Evolutionary conservation across 2,113 vertebrate species (phyloP), one percentile per base, ranked within the genome.

Genomic region (Triplophysa tibetana): DNA sequence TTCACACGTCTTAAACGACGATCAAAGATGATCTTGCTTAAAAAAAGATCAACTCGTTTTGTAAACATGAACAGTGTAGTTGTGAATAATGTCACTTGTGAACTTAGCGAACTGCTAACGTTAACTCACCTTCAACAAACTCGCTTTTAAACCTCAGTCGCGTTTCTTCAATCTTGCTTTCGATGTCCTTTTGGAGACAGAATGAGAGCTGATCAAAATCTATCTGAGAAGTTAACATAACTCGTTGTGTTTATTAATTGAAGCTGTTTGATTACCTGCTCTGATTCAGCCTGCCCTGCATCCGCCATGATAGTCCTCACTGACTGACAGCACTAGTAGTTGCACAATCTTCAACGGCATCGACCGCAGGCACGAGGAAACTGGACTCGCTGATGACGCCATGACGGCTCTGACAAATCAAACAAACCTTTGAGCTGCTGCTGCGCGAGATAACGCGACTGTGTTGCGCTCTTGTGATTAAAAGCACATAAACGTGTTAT

Each of bases 91-190:
- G 43, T 56, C 48, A 72, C 13, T 45, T 70, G 29, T 41, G 43
- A 62, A 60, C 63, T 69, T 70, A 70, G 72, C 78, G 48, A 26
- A 80, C 24, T 45, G 33, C 54, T 66, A 58, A 66, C 33, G 33
- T 38, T 1, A 38, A 38, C 66, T 89, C 90, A 98, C 97, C 96
- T 94, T 94, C 84, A 61, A 96, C 78, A 81, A 92, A 94, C 76
- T 98, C 96, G 19, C 90, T 87, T 83, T 93, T 94, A 88, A 99
- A 99, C 70, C 95, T 93, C 82, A 92, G 90, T 41, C 95, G 92
- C 0, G 88, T 94, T 84, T 96, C 95, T 63, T 89, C 87, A 48
- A 98, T 88, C 87, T 96, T 94, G 74, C 85, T 93, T 67, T 91
- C 90, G 78, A 93, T 92, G 23, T 94, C 94, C 93, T 94, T 91